phyloP scores from a whole-genome alignment of 2,797 vertebrate genomes.

The Serranus cabrilla region DNA sequence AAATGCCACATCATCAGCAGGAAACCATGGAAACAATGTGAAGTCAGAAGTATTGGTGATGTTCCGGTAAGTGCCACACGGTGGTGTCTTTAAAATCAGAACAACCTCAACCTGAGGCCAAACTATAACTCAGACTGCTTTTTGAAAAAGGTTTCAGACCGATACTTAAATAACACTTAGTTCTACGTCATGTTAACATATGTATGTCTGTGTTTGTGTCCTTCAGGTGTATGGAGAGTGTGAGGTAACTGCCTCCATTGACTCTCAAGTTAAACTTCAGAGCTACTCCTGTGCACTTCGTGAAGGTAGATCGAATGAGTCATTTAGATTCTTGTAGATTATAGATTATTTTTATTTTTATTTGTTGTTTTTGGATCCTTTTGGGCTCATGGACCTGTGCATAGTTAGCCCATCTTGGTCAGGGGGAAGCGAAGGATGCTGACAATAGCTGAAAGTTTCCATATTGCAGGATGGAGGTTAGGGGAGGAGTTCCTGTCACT shows the following conservation, averaged over 20 bases:
- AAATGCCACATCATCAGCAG: conserved; percentile 78
- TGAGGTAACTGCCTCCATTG: conserved; percentile 56
- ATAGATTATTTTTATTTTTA: too few species aligned
- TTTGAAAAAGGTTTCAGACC: not conserved
- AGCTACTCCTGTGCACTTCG: conserved; percentile 75
- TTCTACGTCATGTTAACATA: not conserved
- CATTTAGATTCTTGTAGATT: too few species aligned
- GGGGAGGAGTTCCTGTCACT: not conserved
- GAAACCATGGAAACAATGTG: conserved; percentile 80
- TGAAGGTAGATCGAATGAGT: conserved; percentile 73
- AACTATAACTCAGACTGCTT: not conserved
- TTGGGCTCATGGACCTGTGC: too few species aligned
- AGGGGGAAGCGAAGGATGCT: not conserved
- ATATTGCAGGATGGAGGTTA: not conserved
- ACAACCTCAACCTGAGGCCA: not conserved
- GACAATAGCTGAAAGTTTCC: not conserved
- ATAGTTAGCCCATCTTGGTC: too few species aligned
- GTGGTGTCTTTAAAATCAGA: not conserved
- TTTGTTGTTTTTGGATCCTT: too few species aligned
- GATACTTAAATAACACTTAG: not conserved
- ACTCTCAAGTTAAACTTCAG: conserved; percentile 61
- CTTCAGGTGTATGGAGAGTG: conserved; percentile 81
- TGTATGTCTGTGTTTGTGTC: conserved; percentile 20
- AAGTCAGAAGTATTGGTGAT: conserved; percentile 44
- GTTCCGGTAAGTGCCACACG: conserved; percentile 70